Conservation (phyloP, 2,113 vertebrate species). For the Ammodytes marinus region DNA sequence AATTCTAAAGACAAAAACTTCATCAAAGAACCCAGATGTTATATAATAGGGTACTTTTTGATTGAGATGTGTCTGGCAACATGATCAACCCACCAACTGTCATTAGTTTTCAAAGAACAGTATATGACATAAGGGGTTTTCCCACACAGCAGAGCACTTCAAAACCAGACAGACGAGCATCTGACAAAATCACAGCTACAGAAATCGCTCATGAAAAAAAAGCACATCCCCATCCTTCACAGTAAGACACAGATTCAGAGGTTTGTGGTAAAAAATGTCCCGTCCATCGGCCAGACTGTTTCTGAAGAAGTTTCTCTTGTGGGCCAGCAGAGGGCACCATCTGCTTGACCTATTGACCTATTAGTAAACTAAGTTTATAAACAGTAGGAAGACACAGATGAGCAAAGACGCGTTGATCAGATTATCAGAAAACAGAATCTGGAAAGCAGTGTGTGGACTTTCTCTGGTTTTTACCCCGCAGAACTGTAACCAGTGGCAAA, state of each 20-base stretch:
- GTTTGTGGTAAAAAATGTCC: not conserved
- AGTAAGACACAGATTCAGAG: too few species aligned
- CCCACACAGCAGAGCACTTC: too few species aligned
- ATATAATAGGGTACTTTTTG: not conserved
- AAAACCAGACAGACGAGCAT: not conserved
- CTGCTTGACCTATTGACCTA: not conserved
- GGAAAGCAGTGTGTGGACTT: not conserved
- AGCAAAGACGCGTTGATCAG: not conserved
- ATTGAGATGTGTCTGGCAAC: not conserved
- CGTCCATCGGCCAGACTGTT: not conserved
- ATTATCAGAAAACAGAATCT: not conserved
- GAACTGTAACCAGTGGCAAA: not conserved
- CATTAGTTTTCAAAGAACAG: not conserved
- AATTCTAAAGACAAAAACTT: not conserved
- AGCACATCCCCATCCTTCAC: too few species aligned
- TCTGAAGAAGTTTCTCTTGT: too few species aligned
- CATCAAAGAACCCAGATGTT: not conserved
- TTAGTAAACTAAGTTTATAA: not conserved
- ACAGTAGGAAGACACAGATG: not conserved
- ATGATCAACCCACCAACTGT: not conserved
- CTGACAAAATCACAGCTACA: not conserved
- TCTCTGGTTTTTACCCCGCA: too few species aligned
- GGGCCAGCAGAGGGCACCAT: not conserved
- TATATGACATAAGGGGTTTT: not conserved
- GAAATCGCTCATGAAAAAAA: not conserved